Evolutionary conservation across 2,113 vertebrate genomes (phyloP), one percentile per base, ranked within the genome.

Genomic region (Chaenocephalus aceratus): DNA sequence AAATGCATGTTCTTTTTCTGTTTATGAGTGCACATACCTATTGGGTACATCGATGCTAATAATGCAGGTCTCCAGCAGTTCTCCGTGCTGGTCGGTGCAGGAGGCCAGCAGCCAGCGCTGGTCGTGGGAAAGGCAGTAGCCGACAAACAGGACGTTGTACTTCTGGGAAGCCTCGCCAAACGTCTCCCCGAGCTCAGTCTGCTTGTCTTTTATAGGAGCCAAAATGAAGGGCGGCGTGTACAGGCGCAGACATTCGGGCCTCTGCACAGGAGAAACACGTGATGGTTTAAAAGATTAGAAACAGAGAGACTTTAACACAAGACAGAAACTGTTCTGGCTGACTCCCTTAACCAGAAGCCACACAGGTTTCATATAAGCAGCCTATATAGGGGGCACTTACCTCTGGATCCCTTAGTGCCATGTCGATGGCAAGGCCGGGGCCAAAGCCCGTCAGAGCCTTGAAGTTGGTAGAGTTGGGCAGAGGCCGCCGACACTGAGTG

Each of bases 361-460:
- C 18, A 46, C 0, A 0, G 21, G 41, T 41, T 76, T 44, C 14
- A 41, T 14, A 10, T 2, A 5, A 0, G 3, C 9, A 26, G 30
- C 1, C 48, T 4, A 6, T 10, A 5, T 4, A 30, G 7, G 7
- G 36, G 21, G 2, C 11, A 6, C 7, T 75, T 83, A 98, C 98
- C 95, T 99, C 97, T 49, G 97, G 96, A 91, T 97, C 97, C 91
- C 95, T 98, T 54, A 99, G 96, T 64, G 98, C 96, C 88, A 96
- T 98, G 94, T 99, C 98, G 84, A 99, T 96, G 64, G 98, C 98
- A 72, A 99, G 96, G 57, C 98, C 98, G 1, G 98, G 98, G 48
- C 98, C 98, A 79, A 99, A 99, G 83, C 98, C 98, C 15, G 98
- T 99, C 88, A 99, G 95, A 1, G 98, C 97, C 94, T 99, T 99